These are phyloP conservation scores for Adrianichthys oophorus DNA, from an alignment of 2,797 vertebrate genomes.

Conservation along the genomic window DNA sequence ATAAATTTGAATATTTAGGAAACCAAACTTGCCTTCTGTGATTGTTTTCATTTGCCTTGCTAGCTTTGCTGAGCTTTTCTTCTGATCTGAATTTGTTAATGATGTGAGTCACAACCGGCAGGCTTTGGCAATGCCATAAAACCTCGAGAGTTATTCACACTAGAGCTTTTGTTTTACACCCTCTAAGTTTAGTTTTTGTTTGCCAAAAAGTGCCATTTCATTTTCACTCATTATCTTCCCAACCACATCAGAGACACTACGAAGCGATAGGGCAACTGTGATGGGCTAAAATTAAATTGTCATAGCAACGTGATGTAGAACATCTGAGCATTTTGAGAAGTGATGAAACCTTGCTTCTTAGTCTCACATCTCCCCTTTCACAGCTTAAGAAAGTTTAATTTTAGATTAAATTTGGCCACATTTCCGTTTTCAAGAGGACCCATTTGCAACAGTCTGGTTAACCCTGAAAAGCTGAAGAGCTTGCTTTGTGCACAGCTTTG, in stretches of 20 bases:
- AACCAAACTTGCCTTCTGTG: not conserved
- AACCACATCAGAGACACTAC: slow-evolving; percentile 48
- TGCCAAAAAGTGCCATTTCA: slow-evolving; percentile 56
- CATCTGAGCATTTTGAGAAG: slow-evolving; percentile 49
- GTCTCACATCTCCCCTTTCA: slow-evolving; percentile 44
- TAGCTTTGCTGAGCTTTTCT: not conserved
- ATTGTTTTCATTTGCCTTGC: slow-evolving; percentile 7
- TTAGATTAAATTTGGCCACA: slow-evolving; percentile 36
- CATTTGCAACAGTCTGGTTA: slow-evolving; percentile 15
- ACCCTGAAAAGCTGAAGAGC: slow-evolving; percentile 17
- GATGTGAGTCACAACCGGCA: slow-evolving; percentile 56
- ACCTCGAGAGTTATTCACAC: slow-evolving; percentile 41
- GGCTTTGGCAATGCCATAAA: slow-evolving; percentile 46
- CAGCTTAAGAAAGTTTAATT: slow-evolving; percentile 41
- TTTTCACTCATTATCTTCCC: slow-evolving; percentile 61
- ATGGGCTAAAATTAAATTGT: slow-evolving; percentile 66
- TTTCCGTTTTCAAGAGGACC: slow-evolving; percentile 12
- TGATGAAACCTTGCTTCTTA: slow-evolving; percentile 35
- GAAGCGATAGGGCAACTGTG: slow-evolving; percentile 40
- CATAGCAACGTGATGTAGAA: slow-evolving; percentile 61
- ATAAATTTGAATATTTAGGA: not conserved
- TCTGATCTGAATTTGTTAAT: slow-evolving; percentile 39
- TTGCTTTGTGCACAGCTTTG: slow-evolving; percentile 34
- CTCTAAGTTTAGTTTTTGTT: slow-evolving; percentile 23
- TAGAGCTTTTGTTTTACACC: slow-evolving; percentile 33